These are phyloP conservation scores for Cryptocephalus primarius DNA, from an alignment of 2,888 invertebrate genomes.

Conservation along the genomic window DNA sequence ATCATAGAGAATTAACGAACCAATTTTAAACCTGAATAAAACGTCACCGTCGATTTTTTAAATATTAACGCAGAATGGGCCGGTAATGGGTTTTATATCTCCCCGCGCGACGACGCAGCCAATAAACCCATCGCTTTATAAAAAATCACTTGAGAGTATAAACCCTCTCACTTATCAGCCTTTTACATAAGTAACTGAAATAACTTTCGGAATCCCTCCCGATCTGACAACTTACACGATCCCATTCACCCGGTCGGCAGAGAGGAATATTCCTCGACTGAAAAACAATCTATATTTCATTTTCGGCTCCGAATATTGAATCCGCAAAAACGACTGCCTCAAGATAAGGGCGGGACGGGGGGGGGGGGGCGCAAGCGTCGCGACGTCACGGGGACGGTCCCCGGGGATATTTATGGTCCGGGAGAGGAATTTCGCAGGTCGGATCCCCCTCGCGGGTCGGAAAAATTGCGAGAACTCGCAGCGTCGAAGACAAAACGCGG, in stretches of 20 bases:
- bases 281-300: conserved; percentile 29
- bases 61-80: too few relatives aligned
- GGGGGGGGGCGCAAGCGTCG: not conserved
- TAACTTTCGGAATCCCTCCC: conserved; percentile 23
- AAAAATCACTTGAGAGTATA: not conserved
- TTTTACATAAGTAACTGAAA: conserved; percentile 19
- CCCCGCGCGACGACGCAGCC: too few relatives aligned
- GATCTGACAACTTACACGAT: conserved; percentile 21
- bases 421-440: not conserved
- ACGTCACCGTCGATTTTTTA: too few relatives aligned
- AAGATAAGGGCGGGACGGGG: conserved; percentile 1
- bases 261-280: conserved; percentile 14
- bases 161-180: conserved; percentile 20
- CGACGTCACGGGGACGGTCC: not conserved
- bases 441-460: too few relatives aligned
- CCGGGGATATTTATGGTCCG: not conserved
- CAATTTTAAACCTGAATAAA: too few relatives aligned
- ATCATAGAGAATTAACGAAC: too few relatives aligned
- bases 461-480: too few relatives aligned
- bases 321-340: conserved; percentile 18
- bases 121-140: too few relatives aligned
- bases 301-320: conserved; percentile 24
- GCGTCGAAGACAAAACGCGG: too few relatives aligned
- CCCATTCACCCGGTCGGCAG: conserved; percentile 18
- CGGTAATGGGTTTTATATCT: too few relatives aligned